Conservation (phyloP, 2,888 invertebrate species). For the Synergus laeviventris region DNA sequence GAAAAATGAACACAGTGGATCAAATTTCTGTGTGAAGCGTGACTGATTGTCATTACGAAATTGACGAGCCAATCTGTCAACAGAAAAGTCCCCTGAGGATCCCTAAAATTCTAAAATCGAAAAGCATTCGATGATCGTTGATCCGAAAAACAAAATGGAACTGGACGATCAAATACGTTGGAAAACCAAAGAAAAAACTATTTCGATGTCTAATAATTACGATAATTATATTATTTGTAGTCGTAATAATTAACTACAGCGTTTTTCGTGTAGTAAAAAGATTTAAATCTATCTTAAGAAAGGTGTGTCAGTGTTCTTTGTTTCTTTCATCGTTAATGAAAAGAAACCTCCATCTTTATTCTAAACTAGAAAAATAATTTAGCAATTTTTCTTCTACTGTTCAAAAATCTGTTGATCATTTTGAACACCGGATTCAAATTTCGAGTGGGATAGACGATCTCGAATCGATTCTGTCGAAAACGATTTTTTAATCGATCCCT, state of each 20-base stretch:
- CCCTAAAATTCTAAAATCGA: slow-evolving; percentile 4
- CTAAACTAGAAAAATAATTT: slow-evolving; percentile 8
- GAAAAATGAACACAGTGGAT: slow-evolving; percentile 10
- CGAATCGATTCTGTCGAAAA: neutral
- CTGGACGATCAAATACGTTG: neutral
- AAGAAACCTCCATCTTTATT: neutral
- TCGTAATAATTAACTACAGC: neutral
- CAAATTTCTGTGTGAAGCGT: neutral
- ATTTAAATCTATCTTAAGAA: slow-evolving; percentile 33
- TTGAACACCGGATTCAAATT: slow-evolving; percentile 14
- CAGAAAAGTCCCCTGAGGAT: slow-evolving; percentile 1
- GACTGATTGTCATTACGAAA: neutral
- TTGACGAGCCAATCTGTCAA: slow-evolving; percentile 1
- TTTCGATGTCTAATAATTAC: slow-evolving; percentile 31
- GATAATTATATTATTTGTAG: slow-evolving; percentile 38
- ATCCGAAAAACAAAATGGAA: slow-evolving; percentile 8
- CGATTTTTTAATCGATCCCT: too few relatives aligned
- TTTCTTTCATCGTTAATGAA: neutral
- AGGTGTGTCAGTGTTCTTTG: slow-evolving; percentile 27
- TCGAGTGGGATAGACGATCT: neutral
- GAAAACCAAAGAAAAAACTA: neutral
- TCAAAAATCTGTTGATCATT: neutral
- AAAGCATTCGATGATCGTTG: neutral
- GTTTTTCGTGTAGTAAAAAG: neutral
- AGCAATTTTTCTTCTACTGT: neutral